These are phyloP conservation scores for Alitta virens DNA, from an alignment of 2,888 invertebrate species.

Conservation along the genomic window DNA sequence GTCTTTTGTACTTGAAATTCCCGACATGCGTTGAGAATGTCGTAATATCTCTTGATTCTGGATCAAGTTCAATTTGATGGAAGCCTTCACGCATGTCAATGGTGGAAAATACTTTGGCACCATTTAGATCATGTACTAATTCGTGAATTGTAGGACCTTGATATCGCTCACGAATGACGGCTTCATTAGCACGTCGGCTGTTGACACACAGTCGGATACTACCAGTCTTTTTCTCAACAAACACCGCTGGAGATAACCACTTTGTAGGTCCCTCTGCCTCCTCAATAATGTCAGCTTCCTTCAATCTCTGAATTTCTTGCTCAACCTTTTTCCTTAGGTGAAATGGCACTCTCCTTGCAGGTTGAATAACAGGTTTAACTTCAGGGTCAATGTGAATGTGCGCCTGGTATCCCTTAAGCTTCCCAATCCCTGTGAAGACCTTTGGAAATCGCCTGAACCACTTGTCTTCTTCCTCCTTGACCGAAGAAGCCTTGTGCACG, in stretches of 20 bases:
- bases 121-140: not conserved
- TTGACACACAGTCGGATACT: slow-evolving; percentile 11
- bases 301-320: not conserved
- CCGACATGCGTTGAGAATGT: slow-evolving; percentile 10
- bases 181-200: slow-evolving; percentile 25
- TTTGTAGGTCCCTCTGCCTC: slow-evolving; percentile 17
- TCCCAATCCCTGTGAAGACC: slow-evolving; percentile 4
- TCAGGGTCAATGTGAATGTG: slow-evolving; percentile 1
- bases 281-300: slow-evolving; percentile 24
- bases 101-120: not conserved
- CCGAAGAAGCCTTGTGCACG: no score
- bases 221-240: slow-evolving; percentile 20
- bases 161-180: slow-evolving; percentile 18
- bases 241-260: slow-evolving; percentile 26
- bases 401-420: slow-evolving; percentile 6
- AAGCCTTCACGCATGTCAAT: slow-evolving; percentile 5
- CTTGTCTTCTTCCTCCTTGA: no score
- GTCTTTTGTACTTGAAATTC: slow-evolving; percentile 9
- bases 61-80: slow-evolving; percentile 14
- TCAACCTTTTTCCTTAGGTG: not conserved
- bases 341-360: slow-evolving; percentile 1
- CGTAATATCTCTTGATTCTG: slow-evolving; percentile 11
- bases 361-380: slow-evolving; percentile 3
- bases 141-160: slow-evolving; percentile 21
- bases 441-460: no score